Percentiles rank a stretch among this genome's conserved stretches.
phyloP scores from a whole-genome alignment of 92 coral and sea anemone genomes.

The Montipora capitata region DNA sequence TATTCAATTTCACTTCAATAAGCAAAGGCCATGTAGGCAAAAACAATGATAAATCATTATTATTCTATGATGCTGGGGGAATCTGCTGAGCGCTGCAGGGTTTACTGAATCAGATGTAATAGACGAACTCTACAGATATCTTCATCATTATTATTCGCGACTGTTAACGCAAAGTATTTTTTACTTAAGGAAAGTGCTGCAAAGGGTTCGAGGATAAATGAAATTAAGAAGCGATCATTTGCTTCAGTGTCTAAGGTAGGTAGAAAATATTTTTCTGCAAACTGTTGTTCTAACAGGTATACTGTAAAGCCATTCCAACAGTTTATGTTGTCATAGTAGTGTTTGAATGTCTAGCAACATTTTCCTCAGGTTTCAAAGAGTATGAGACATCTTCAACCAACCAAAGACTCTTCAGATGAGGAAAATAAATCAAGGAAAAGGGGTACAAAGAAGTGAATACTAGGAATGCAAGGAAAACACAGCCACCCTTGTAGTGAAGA shows the following conservation, averaged over 20 bases:
- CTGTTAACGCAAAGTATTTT: not conserved
- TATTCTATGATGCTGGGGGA: too few species aligned
- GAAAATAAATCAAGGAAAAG: conserved; percentile 27
- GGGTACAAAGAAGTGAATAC: not conserved
- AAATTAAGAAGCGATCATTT: conserved; percentile 65
- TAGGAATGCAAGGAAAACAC: not conserved
- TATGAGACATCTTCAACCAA: conserved; percentile 85
- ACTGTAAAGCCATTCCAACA: too few species aligned
- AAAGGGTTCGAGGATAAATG: conserved; percentile 41
- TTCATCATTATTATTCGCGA: not conserved
- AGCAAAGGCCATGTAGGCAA: too few species aligned
- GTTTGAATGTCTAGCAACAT: not conserved
- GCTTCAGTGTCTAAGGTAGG: conserved; percentile 72
- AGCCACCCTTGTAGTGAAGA: not conserved
- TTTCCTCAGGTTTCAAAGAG: conserved; percentile 79
- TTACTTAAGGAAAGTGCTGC: conserved; percentile 11
- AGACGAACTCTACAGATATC: not conserved
- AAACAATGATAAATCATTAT: too few species aligned
- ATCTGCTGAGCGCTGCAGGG: too few species aligned
- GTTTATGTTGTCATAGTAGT: too few species aligned
- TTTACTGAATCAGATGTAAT: too few species aligned
- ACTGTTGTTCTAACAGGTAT: too few species aligned
- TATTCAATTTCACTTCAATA: too few species aligned
- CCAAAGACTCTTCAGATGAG: conserved; percentile 18
- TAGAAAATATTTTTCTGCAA: not conserved